Evolutionary conservation across 2,113 vertebrate species (phyloP).

Genomic region (Melanostigma gelatinosum): DNA sequence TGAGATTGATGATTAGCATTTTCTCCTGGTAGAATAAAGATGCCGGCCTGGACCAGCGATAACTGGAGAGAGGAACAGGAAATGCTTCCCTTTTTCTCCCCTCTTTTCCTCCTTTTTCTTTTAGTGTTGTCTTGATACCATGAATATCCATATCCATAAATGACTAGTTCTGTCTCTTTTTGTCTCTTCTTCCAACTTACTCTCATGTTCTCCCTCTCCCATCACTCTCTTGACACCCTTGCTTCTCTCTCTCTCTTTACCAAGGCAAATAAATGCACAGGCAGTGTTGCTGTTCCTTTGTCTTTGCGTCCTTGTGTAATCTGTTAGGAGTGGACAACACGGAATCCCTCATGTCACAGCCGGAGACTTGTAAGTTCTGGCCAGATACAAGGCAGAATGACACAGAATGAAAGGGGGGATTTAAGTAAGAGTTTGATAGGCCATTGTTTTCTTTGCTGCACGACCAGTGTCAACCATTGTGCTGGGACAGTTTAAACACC

Average conservation of each 20-base stretch:
- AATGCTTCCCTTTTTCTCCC: conserved; percentile 52
- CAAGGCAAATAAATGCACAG: conserved; percentile 85
- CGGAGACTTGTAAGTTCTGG: conserved; percentile 80
- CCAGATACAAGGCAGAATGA: conserved; percentile 79
- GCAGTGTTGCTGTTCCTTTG: conserved; percentile 83
- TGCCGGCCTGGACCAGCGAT: conserved; percentile 84
- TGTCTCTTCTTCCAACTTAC: conserved; percentile 7
- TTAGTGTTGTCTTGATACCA: conserved; percentile 45
- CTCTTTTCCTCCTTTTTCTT: conserved; percentile 44
- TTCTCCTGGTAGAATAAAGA: conserved; percentile 84
- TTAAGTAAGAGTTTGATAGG: conserved; percentile 77
- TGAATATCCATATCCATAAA: conserved; percentile 51
- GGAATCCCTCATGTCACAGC: conserved; percentile 82
- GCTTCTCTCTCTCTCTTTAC: conserved; percentile 73
- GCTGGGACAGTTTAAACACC: conserved; percentile 59
- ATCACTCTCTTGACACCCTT: conserved; percentile 57
- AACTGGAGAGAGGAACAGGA: conserved; percentile 79
- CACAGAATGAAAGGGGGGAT: conserved; percentile 76
- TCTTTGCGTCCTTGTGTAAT: conserved; percentile 83
- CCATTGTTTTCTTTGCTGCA: conserved; percentile 75
- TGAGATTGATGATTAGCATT: conserved; percentile 95
- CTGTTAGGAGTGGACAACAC: conserved; percentile 84
- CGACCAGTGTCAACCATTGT: conserved; percentile 75
- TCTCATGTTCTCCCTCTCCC: conserved; percentile 19
- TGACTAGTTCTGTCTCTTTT: conserved; percentile 17